Evolutionary conservation across 2,888 invertebrate genomes (phyloP).

Genomic region (Patella pellucida): DNA sequence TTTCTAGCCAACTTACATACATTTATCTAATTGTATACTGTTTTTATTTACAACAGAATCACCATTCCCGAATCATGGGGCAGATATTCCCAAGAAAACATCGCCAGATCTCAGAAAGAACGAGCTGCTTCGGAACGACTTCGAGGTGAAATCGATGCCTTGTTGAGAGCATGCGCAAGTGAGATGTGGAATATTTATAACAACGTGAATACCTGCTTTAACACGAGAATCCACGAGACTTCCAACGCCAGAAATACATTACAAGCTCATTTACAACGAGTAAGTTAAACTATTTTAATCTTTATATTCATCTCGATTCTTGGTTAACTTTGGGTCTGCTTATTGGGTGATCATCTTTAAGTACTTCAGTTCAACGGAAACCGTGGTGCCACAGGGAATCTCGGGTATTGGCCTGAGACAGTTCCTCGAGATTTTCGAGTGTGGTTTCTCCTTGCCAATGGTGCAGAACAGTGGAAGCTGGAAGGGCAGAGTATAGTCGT

Average conservation of each 20-base stretch:
- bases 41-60: constrained; percentile 73
- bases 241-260: constrained; percentile 68
- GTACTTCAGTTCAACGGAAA: neutral
- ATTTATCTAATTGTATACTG: neutral
- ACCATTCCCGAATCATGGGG: constrained; percentile 76
- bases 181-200: constrained; percentile 71
- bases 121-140: constrained; percentile 64
- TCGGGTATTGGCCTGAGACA: too few species aligned
- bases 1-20: neutral
- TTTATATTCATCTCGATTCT: too few species aligned
- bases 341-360: neutral
- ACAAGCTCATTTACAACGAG: constrained; percentile 67
- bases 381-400: too few species aligned
- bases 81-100: constrained; percentile 68
- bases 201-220: constrained; percentile 67
- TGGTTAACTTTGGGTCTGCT: too few species aligned
- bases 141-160: constrained; percentile 65
- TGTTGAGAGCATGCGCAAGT: constrained; percentile 64
- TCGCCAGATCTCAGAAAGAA: constrained; percentile 67
- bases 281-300: constrained; percentile 33
- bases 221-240: constrained; percentile 64
- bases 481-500: too few species aligned
- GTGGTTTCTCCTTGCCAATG: too few species aligned
- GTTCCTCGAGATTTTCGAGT: too few species aligned
- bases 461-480: too few species aligned